A percentile compares a stretch with the other conserved stretches of the same genome.
Conservation (phyloP, 2,888 invertebrate genomes). For the Margaritifera margaritifera region DNA sequence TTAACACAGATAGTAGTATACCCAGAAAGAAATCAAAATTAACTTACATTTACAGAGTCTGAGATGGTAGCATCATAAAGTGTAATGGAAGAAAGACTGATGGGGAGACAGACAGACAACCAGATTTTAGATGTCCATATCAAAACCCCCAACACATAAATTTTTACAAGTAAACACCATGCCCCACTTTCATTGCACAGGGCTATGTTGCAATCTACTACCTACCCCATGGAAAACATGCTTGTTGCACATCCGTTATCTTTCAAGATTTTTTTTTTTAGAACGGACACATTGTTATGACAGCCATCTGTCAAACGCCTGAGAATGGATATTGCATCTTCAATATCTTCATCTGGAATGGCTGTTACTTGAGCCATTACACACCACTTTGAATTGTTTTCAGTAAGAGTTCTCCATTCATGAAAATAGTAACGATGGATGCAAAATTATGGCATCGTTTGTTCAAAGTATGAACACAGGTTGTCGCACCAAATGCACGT, state of each 20-base stretch:
- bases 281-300: slow-evolving; percentile 3
- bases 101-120: slow-evolving; percentile 4
- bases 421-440: too few species aligned
- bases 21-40: too few species aligned
- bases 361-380: slow-evolving; percentile 4
- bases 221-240: not conserved
- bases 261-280: slow-evolving; percentile 14
- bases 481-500: too few species aligned
- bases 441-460: too few species aligned
- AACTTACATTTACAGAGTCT: too few species aligned
- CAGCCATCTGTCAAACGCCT: slow-evolving; percentile 18
- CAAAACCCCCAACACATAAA: not conserved
- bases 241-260: slow-evolving; percentile 7
- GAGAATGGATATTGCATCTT: slow-evolving; percentile 32
- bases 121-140: not conserved
- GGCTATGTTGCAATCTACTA: not conserved
- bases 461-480: too few species aligned
- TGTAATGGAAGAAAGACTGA: too few species aligned
- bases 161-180: not conserved
- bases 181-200: not conserved
- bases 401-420: too few species aligned
- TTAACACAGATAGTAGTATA: too few species aligned
- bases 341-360: slow-evolving; percentile 35
- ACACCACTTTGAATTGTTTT: too few species aligned
- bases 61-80: too few species aligned